Conservation (phyloP, 92 coral and sea anemone genomes). For the Epizoanthus rinbou region DNA sequence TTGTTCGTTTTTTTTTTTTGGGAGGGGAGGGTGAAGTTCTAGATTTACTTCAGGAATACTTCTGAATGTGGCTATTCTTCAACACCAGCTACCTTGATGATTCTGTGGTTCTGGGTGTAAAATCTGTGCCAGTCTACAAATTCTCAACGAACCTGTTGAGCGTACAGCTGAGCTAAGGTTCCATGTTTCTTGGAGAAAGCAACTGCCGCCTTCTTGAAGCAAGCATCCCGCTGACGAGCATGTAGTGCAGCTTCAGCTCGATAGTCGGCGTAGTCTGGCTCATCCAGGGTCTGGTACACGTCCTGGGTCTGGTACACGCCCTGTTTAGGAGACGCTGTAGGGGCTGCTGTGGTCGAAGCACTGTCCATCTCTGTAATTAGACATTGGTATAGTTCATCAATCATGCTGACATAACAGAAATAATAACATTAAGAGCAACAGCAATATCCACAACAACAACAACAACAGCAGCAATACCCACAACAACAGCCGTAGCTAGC, state of each 20-base stretch:
- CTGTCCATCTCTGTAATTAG: neutral
- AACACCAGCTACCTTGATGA: too few relatives aligned
- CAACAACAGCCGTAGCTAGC: too few relatives aligned
- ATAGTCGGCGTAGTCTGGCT: conserved; percentile 83
- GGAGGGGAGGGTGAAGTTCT: too few relatives aligned
- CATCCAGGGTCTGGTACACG: conserved; percentile 79
- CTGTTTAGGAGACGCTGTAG: neutral
- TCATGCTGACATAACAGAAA: too few relatives aligned
- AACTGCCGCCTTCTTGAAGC: conserved; percentile 96
- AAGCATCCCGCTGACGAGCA: conserved; percentile 76
- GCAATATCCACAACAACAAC: too few relatives aligned
- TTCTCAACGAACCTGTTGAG: conserved; percentile 73
- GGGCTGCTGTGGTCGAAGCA: neutral
- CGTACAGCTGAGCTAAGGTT: conserved; percentile 83
- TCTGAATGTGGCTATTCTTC: too few relatives aligned
- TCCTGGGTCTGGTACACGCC: too few relatives aligned
- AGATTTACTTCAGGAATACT: too few relatives aligned
- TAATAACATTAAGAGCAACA: too few relatives aligned
- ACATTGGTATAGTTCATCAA: neutral
- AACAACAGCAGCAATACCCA: too few relatives aligned
- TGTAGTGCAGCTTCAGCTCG: conserved; percentile 94
- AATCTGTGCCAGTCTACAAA: neutral
- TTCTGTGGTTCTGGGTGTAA: too few relatives aligned
- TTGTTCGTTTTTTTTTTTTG: too few relatives aligned
- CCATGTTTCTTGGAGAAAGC: conserved; percentile 96